Evolutionary conservation across 2,797 vertebrate genomes (phyloP), one percentile per base, ranked within the genome.

Genomic region (Lophius americanus): DNA sequence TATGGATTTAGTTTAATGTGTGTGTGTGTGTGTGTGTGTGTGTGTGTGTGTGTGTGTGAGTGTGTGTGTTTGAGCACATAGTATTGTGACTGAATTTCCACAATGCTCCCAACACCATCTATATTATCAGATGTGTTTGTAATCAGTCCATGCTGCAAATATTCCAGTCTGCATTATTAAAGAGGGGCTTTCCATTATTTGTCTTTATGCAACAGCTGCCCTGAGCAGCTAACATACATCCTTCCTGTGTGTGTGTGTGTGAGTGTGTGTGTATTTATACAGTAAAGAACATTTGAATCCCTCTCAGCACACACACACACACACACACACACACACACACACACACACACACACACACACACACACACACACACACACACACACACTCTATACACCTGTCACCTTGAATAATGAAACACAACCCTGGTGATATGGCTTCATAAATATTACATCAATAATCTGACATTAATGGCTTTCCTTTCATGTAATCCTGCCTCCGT

Each of bases 391-490:
- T 69, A 70, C 55, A 74, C 75, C 70, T 60, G 65, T 73, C 5
- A 38, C 75, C 67, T 75, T 92, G 87, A 93, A 93, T 93, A 93
- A 94, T 92, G 89, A 87, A 92, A 92, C 85, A 74, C 72, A 64
- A 84, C 74, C 79, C 84, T 90, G 78, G 86, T 90, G 85, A 89
- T 91, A 89, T 88, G 87, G 82, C 91, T 92, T 92, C 72, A 92
- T 94, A 89, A 93, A 93, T 93, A 93, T 92, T 91, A 83, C 86
- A 94, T 92, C 82, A 85, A 92, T 92, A 92, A 91, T 91, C 65
- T 89, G 83, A 90, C 77, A 79, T 87, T 92, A 91, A 91, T 90
- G 85, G 85, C 70, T 88, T 90, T 81, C 55, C 82, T 68, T 70
- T 70, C 33, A 70, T 48, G 64, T 82, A 81, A 88, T 85, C 71